Evolutionary conservation across 1,140 invertebrate species (phyloP).

Genomic region (Phthorimaea operculella): DNA sequence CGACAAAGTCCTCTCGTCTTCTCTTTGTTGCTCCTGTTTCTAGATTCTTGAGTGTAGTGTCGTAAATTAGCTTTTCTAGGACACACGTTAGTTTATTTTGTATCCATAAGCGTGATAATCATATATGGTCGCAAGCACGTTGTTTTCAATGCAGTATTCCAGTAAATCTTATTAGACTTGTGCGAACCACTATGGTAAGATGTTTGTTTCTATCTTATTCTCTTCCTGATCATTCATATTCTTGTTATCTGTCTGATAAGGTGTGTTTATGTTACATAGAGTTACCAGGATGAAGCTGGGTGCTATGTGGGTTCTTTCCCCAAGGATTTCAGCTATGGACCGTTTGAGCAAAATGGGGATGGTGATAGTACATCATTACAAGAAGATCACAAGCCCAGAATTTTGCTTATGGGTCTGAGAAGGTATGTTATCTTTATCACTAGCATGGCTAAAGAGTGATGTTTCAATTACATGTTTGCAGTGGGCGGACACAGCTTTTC

Average conservation of each 20-base stretch:
- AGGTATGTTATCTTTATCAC: constrained; percentile 68
- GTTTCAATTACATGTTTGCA: background rate
- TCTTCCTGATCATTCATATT: background rate
- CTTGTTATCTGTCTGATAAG: background rate
- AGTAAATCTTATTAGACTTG: no score
- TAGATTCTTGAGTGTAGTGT: no score
- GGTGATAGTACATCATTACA: constrained; percentile 69
- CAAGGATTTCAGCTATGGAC: constrained; percentile 92
- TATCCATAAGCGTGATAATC: no score
- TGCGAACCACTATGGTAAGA: background rate
- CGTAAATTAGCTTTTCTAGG: no score
- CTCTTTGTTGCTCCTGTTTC: no score
- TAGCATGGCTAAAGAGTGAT: no score
- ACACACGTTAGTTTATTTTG: no score
- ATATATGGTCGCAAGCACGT: no score
- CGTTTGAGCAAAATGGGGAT: constrained; percentile 76
- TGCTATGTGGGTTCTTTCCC: constrained; percentile 86
- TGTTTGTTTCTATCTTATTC: background rate
- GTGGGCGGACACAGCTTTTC: background rate
- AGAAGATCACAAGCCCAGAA: constrained; percentile 88
- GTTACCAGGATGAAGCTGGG: constrained; percentile 75
- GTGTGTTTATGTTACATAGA: constrained; percentile 44
- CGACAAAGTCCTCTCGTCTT: no score
- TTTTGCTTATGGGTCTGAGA: constrained; percentile 94
- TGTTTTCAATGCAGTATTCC: no score